Evolutionary conservation across 2,113 vertebrate species (phyloP), one percentile per base, ranked within the genome.

Genomic region (Pao palembangensis): DNA sequence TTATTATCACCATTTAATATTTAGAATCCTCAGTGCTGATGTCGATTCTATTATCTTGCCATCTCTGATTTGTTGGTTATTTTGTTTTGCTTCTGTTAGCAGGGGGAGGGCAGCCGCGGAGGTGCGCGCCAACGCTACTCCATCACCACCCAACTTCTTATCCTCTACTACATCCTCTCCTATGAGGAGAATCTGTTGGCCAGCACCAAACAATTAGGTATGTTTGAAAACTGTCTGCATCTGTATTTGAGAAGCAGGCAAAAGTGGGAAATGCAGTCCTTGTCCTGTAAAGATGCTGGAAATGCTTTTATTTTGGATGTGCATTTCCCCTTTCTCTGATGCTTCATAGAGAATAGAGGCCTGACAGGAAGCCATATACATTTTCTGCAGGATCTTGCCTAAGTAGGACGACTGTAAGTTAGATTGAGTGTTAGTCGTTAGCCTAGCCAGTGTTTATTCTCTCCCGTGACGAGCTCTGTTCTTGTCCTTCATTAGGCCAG

Each of bases 131-230:
- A 90, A 6, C 90, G 82, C 41, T 94, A 93, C 78, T 94, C 93
- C 67, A 98, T 99, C 89, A 98, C 96, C 34, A 93, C 95, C 1
- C 97, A 96, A 2, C 91, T 99, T 49, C 89, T 99, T 6, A 93
- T 99, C 79, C 93, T 99, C 49, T 99, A 98, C 80, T 99, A 99
- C 0, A 92, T 97, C 61, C 87, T 99, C 67, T 99, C 96, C 0
- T 99, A 96, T 0, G 97, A 99, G 60, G 97, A 99, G 71, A 95
- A 94, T n/a, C 93, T 98, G 42, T 86, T 99, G 58, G 93, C 93
- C 21, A 98, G 84, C 87, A 96, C 96, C 0, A 98, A 98, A 90
- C 90, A 94, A 10, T 86, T 99, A 54, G 97, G 96, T 98, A 82
- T 47, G 78, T 83, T 81, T 31, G 55, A 8, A 52, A 19, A 28